A percentile compares a stretch with the other conserved stretches of the same genome.
phyloP scores from a whole-genome alignment of 2,888 invertebrate genomes.

The Orthonevra nobilis region DNA sequence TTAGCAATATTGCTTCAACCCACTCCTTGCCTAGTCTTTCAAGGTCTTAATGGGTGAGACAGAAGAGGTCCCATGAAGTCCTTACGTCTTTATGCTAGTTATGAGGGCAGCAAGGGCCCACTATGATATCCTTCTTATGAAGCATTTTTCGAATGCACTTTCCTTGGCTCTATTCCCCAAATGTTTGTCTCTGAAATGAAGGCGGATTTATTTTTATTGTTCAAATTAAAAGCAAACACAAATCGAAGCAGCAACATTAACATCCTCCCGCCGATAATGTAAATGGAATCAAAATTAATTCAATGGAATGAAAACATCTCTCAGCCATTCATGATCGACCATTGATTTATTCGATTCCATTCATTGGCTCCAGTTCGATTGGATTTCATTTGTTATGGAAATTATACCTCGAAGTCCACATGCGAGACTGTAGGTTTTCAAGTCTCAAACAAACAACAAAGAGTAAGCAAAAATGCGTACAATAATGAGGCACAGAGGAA shows the following conservation, averaged over 20 bases:
- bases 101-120: no score
- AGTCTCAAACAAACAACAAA: constrained; percentile 16
- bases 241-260: constrained; percentile 5
- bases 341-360: constrained; percentile 23
- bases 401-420: constrained; percentile 20
- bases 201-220: background rate
- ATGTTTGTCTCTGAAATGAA: no score
- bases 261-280: constrained; percentile 18
- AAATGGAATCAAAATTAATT: constrained; percentile 39
- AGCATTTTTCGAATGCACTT: no score
- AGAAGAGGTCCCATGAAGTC: no score
- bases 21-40: no score
- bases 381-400: constrained; percentile 56
- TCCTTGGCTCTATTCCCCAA: no score
- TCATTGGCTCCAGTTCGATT: constrained; percentile 32
- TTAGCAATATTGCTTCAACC: no score
- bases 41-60: no score
- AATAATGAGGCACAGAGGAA: constrained; percentile 9
- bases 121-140: no score
- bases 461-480: constrained; percentile 25
- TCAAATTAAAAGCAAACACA: constrained; percentile 4
- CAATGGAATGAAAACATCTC: constrained; percentile 30
- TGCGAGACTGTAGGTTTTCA: background rate
- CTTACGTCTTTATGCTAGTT: no score
- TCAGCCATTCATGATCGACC: constrained; percentile 16